phyloP scores from a whole-genome alignment of 2,797 vertebrate genomes.

The Aulostomus chinensis region DNA sequence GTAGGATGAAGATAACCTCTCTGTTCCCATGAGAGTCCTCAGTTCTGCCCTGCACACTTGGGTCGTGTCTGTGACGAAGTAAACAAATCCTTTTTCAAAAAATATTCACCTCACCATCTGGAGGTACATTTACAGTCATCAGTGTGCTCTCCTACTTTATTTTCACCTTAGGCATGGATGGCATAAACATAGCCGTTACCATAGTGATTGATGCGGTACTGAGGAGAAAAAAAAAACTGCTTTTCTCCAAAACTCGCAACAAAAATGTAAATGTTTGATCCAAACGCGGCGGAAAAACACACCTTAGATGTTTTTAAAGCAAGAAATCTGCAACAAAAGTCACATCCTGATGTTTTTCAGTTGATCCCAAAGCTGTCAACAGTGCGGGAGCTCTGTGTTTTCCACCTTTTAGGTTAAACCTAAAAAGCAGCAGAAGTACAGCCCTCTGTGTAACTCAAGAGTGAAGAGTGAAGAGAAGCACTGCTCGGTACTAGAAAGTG shows the following conservation, averaged over 20 bases:
- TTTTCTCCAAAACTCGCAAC: slow-evolving; percentile 19
- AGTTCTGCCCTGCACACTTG: too few species aligned
- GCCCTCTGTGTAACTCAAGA: neutral
- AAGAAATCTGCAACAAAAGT: slow-evolving; percentile 12
- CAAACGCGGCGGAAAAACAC: too few species aligned
- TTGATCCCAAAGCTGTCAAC: neutral
- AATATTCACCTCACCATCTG: too few species aligned
- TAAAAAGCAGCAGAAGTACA: neutral
- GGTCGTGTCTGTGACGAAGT: too few species aligned
- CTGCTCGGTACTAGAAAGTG: neutral
- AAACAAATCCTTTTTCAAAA: too few species aligned
- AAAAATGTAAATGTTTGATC: slow-evolving; percentile 25
- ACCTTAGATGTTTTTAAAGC: slow-evolving; percentile 9
- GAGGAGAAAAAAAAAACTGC: slow-evolving; percentile 3
- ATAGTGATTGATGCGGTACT: slow-evolving; percentile 28
- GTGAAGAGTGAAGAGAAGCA: neutral
- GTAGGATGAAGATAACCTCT: too few species aligned
- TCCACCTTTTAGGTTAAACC: slow-evolving; percentile 1
- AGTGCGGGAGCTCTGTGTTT: neutral
- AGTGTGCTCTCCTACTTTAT: slow-evolving; percentile 3
- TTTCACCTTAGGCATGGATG: slow-evolving; percentile 16
- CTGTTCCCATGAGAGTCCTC: too few species aligned
- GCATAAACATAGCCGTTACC: slow-evolving; percentile 55
- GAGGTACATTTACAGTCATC: slow-evolving; percentile 25
- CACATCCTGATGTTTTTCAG: slow-evolving; percentile 8